These are phyloP conservation scores for Steinernema khuongi DNA, from an alignment of 1,140 invertebrate genomes.

Conservation along the genomic window DNA sequence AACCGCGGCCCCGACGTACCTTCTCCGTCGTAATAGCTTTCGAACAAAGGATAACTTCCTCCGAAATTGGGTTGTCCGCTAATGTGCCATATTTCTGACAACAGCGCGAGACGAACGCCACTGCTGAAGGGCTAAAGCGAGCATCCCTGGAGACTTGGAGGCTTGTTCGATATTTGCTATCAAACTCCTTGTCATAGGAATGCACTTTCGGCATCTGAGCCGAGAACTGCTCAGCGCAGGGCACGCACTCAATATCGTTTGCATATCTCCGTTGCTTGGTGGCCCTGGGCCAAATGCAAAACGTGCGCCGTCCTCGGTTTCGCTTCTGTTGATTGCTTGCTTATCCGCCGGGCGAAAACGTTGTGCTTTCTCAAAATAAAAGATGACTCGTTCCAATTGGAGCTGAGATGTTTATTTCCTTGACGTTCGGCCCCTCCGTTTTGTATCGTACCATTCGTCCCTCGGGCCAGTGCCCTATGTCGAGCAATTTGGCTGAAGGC, in stretches of 20 bases:
- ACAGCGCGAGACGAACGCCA: not conserved
- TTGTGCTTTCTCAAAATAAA: not conserved
- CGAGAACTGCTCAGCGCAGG: not conserved
- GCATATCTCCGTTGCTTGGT: conserved; percentile 8
- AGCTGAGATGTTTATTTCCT: not conserved
- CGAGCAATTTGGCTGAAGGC: too few relatives aligned
- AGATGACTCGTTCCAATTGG: not conserved
- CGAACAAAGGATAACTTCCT: not conserved
- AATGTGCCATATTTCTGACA: not conserved
- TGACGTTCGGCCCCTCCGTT: conserved; percentile 1
- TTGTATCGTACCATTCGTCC: not conserved
- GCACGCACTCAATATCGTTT: conserved; percentile 13
- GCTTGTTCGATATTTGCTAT: not conserved
- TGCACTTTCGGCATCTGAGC: not conserved
- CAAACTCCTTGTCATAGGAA: conserved; percentile 12
- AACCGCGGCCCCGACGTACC: too few relatives aligned
- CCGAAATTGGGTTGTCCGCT: not conserved
- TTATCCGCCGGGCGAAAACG: conserved; percentile 4
- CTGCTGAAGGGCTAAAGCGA: not conserved
- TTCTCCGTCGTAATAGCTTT: too few relatives aligned
- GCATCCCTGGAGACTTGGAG: not conserved
- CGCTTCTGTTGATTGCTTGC: not conserved
- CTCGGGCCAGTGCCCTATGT: too few relatives aligned
- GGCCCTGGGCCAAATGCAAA: not conserved
- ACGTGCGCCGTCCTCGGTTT: conserved; percentile 11